phyloP scores from a whole-genome alignment of 2,797 vertebrate genomes.

The Catamblyrhynchus diadema region DNA sequence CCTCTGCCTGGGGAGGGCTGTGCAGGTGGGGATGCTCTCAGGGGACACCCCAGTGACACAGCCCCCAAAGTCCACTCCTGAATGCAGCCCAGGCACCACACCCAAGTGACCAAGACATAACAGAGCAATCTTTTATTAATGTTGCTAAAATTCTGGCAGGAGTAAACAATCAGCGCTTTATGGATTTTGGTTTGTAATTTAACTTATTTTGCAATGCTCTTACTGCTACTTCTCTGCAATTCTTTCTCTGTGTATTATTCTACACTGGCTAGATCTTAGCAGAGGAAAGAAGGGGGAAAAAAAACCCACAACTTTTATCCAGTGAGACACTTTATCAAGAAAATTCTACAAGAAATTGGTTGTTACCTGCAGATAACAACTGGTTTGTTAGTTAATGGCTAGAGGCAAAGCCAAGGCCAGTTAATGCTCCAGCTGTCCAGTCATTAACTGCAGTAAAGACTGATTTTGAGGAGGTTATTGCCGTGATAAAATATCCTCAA shows the following conservation, averaged over 20 bases:
- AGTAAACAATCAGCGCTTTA: constrained; percentile 27
- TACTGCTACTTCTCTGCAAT: not conserved
- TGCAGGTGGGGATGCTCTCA: not conserved
- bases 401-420: constrained; percentile 79
- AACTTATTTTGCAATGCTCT: not conserved
- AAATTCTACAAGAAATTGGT: constrained; percentile 75
- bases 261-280: too few relatives aligned
- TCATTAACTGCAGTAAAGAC: constrained; percentile 84
- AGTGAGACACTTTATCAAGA: constrained; percentile 71
- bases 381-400: constrained; percentile 81
- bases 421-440: constrained; percentile 83
- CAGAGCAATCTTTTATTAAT: not conserved
- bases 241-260: not conserved
- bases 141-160: constrained; percentile 30
- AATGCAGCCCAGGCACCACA: not conserved
- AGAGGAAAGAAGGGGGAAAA: not conserved
- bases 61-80: not conserved
- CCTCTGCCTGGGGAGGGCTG: not conserved
- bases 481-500: constrained; percentile 84
- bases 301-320: constrained; percentile 46
- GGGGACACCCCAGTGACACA: not conserved
- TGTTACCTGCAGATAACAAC: constrained; percentile 82
- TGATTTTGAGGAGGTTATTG: constrained; percentile 83
- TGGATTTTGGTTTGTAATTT: constrained; percentile 42
- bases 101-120: not conserved